Percentiles rank a stretch among this genome's conserved stretches.
Evolutionary conservation across 2,888 invertebrate species (phyloP).

Genomic region (Dasysyrphus tricinctus): DNA sequence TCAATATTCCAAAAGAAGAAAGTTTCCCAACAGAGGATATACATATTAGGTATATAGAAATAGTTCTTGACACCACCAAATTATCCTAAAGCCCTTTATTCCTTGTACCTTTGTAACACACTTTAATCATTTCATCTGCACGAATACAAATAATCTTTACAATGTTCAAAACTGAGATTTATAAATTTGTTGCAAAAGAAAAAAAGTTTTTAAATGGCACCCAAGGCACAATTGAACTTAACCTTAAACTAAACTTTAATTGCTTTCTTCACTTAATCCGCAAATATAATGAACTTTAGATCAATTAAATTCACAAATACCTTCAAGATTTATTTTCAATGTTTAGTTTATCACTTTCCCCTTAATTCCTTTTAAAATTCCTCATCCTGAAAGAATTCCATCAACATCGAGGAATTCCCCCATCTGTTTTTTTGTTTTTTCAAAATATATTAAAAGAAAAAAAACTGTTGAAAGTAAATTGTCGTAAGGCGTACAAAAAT

Average conservation of each 20-base stretch:
- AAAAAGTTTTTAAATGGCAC: too few relatives aligned
- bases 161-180: background rate
- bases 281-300: background rate
- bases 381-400: slow-evolving; percentile 27
- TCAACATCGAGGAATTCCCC: slow-evolving; percentile 31
- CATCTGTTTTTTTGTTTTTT: slow-evolving; percentile 6
- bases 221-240: too few relatives aligned
- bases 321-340: background rate
- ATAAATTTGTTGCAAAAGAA: too few relatives aligned
- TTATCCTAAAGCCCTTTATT: too few relatives aligned
- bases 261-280: background rate
- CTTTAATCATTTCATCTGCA: too few relatives aligned
- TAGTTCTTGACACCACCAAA: too few relatives aligned
- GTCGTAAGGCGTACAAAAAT: slow-evolving; percentile 40
- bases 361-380: slow-evolving; percentile 33
- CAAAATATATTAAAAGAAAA: background rate
- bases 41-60: too few relatives aligned
- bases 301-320: background rate
- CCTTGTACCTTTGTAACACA: too few relatives aligned
- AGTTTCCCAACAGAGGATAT: too few relatives aligned
- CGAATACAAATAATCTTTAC: too few relatives aligned
- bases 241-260: too few relatives aligned
- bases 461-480: slow-evolving; percentile 38
- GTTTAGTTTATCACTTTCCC: slow-evolving; percentile 26
- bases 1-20: too few relatives aligned